These are phyloP conservation scores for Podargus strigoides DNA, from an alignment of 2,797 vertebrate genomes.

Conservation along the genomic window DNA sequence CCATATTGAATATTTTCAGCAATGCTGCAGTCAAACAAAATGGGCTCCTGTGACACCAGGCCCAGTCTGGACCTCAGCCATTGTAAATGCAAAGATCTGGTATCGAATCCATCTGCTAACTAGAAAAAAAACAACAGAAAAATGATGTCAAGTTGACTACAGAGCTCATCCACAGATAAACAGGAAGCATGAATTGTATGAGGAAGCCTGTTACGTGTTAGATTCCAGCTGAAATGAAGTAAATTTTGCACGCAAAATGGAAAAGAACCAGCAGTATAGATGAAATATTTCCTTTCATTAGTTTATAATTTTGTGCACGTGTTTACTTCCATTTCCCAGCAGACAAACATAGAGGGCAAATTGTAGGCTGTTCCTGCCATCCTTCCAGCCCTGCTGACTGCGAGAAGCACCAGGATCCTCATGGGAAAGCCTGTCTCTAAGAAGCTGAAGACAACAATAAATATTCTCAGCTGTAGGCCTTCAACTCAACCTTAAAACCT, in stretches of 20 bases:
- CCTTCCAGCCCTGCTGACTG: not conserved
- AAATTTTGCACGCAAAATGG: not conserved
- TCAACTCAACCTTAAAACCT: not conserved
- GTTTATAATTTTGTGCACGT: not conserved
- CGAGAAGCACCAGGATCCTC: not conserved
- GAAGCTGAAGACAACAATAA: not conserved
- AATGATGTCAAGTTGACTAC: not conserved
- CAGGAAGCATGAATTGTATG: not conserved
- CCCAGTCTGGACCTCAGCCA: constrained; percentile 73
- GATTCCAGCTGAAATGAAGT: not conserved
- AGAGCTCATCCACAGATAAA: not conserved
- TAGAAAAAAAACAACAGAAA: constrained; percentile 53
- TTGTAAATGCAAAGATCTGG: constrained; percentile 68
- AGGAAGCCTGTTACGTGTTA: not conserved
- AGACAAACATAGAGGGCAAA: not conserved
- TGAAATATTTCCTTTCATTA: not conserved
- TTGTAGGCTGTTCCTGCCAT: not conserved
- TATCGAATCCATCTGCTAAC: constrained; percentile 73
- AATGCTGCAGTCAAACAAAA: constrained; percentile 77
- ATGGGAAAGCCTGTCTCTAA: not conserved
- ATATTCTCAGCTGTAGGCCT: not conserved
- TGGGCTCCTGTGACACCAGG: constrained; percentile 79
- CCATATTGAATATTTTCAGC: constrained; percentile 78
- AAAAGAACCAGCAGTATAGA: not conserved
- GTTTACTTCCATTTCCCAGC: not conserved